A percentile compares a stretch with the other conserved stretches of the same genome.
Evolutionary conservation across 2,113 vertebrate species (phyloP).

Genomic region (Saguinus midas): DNA sequence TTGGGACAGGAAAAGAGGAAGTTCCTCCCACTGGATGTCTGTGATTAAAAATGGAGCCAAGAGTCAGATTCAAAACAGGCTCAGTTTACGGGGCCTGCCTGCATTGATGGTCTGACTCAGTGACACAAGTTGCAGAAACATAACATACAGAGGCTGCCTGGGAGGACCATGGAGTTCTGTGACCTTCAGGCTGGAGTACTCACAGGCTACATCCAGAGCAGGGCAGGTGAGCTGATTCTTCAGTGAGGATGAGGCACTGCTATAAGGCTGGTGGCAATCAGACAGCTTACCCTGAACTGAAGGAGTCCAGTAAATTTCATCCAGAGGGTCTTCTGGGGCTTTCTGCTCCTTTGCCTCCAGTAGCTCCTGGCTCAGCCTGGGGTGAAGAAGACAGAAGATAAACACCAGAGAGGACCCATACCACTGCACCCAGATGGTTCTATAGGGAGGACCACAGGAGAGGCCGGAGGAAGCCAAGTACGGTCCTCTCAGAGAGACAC

Average conservation of each 20-base stretch:
- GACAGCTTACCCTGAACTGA: slow-evolving; percentile 78
- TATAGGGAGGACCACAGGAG: not conserved
- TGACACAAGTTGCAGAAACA: not conserved
- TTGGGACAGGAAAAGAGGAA: not conserved
- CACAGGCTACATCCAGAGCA: slow-evolving; percentile 65
- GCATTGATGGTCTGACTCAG: not conserved
- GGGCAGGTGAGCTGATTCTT: no score
- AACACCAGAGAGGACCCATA: not conserved
- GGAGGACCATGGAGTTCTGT: no score
- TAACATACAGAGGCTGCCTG: not conserved
- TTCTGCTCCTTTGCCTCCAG: slow-evolving; percentile 88
- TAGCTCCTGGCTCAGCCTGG: slow-evolving; percentile 88
- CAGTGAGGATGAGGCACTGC: no score
- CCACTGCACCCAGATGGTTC: no score
- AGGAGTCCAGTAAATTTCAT: slow-evolving; percentile 83
- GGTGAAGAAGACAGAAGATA: not conserved
- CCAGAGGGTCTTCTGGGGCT: slow-evolving; percentile 85
- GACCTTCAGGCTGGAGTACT: slow-evolving; percentile 78
- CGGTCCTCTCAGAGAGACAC: no score
- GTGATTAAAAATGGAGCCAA: not conserved
- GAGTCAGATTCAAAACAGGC: not conserved
- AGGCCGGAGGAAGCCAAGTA: no score
- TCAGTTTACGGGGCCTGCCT: not conserved
- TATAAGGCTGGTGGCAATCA: no score
- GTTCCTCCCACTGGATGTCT: not conserved